A percentile compares a stretch with the other conserved stretches of the same genome.
phyloP scores from a whole-genome alignment of 2,888 invertebrate genomes.

The Caenorhabditis virilis region DNA sequence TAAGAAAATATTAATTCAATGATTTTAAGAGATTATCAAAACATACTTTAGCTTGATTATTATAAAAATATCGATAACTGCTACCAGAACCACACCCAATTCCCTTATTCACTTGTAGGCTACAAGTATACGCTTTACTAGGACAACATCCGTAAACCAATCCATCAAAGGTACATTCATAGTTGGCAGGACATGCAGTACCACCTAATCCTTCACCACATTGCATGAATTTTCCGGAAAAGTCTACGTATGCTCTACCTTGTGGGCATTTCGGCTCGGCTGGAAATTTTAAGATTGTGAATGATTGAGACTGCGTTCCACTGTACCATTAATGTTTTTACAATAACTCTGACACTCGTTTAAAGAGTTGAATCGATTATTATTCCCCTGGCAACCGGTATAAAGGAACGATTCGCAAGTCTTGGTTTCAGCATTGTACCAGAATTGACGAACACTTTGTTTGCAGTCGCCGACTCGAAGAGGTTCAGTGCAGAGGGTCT shows the following conservation, averaged over 20 bases:
- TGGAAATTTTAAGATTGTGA: constrained; percentile 7
- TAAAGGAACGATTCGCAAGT: constrained; percentile 50
- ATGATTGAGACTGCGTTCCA: not conserved
- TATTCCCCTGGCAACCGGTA: constrained; percentile 56
- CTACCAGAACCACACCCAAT: constrained; percentile 49
- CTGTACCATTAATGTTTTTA: constrained; percentile 50
- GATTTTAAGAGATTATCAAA: not conserved
- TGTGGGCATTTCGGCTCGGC: constrained; percentile 53
- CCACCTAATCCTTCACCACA: constrained; percentile 45
- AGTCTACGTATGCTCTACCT: constrained; percentile 51
- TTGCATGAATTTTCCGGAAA: constrained; percentile 47
- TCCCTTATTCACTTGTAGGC: constrained; percentile 51
- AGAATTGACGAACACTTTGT: constrained; percentile 52
- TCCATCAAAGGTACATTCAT: constrained; percentile 57
- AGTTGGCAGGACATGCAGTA: constrained; percentile 52
- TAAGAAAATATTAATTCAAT: constrained; percentile 4
- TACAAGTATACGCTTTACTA: constrained; percentile 52
- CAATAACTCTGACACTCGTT: constrained; percentile 56
- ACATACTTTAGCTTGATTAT: constrained; percentile 45
- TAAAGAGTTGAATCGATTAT: constrained; percentile 52
- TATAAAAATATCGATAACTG: constrained; percentile 49
- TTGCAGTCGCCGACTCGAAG: constrained; percentile 55
- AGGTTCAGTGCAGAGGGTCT: constrained; percentile 55
- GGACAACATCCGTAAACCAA: constrained; percentile 59
- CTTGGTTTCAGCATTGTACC: constrained; percentile 52